Base-by-base conservation (phyloP, 2,888 invertebrate species). In the Perizoma affinitatum region DNA sequence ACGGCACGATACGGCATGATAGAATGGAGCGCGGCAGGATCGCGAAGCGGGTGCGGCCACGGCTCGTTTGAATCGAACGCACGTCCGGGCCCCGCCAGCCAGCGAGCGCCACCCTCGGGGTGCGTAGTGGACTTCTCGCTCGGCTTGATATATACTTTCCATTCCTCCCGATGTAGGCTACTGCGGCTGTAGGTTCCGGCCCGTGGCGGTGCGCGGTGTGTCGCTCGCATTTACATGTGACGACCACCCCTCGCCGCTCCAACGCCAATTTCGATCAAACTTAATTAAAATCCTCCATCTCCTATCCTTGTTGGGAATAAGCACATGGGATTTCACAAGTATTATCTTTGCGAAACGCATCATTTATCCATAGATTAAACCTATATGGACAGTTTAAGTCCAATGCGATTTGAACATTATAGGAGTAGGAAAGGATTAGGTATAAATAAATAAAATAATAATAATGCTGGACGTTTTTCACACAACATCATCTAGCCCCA, bases 101-200 rank as follows among this genome's bases (percentile, higher is more conserved):
- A 77, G 78, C 79, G 72, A 77, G 78, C 79, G 72, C 85, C 85
- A 78, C 84, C 86, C 83, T 72, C 64, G 71, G 87, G 88, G 88
- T 84, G 88, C 86, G 86, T 89, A 91, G 90, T 90, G 91, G 92
- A 90, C 91, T 90, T 90, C 89, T 90, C 90, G 89, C 89, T 88
- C 86, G 82, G 87, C 87, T 87, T 89, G 85, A 87, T 90, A 88
- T 89, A 90, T 90, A 91, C 88, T 90, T 90, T 90, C 90, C 87
- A 88, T 88, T 89, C 85, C 89, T 88, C 88, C 87, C 87, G 80
- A 85, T 80, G 83, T 84, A 81, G 86, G 87, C 86, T 84, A 80
- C 86, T 83, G 83, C 82, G 84, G 81, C 83, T 78, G 82, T 83
- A 83, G 83, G 86, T 83, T 85, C 82, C 83, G 82, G 81, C 74